Percentiles rank a stretch among this genome's conserved stretches.
Evolutionary conservation across 2,888 invertebrate species (phyloP).

Genomic region (Lasiommata megera): DNA sequence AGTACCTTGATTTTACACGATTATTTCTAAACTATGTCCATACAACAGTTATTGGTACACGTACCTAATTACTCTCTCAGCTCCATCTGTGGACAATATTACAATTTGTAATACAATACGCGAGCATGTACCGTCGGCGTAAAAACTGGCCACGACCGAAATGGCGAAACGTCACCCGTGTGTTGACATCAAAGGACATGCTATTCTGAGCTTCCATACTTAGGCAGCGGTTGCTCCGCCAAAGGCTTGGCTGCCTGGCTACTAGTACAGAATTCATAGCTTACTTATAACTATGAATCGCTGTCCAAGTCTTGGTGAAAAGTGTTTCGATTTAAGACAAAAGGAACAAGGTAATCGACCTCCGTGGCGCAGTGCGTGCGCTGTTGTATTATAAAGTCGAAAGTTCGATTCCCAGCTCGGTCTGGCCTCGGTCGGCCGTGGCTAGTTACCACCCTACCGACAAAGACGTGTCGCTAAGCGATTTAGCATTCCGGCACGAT

Average conservation of each 20-base stretch:
- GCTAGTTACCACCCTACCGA: too few species aligned
- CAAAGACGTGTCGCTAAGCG: too few species aligned
- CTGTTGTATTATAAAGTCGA: too few species aligned
- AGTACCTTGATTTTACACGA: background rate
- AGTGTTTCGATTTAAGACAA: too few species aligned
- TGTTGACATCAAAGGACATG: conserved; percentile 36
- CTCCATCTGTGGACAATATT: conserved; percentile 49
- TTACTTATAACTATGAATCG: too few species aligned
- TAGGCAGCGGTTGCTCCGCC: conserved; percentile 1
- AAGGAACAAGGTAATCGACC: too few species aligned
- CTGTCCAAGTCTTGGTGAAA: too few species aligned
- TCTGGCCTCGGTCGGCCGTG: too few species aligned
- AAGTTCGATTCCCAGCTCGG: too few species aligned
- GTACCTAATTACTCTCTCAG: conserved; percentile 36
- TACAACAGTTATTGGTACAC: conserved; percentile 22
- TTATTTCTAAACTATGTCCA: background rate
- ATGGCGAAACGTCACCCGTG: conserved; percentile 41
- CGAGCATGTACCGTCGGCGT: conserved; percentile 31
- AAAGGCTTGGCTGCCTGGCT: background rate
- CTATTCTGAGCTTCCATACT: conserved; percentile 26
- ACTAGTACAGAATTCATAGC: background rate
- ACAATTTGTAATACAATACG: conserved; percentile 76
- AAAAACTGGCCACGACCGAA: conserved; percentile 61
- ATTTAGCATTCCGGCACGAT: too few species aligned
- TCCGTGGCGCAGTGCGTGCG: too few species aligned